Base-by-base conservation (phyloP, 2,888 invertebrate species). In the Entomobrya multifasciata region DNA sequence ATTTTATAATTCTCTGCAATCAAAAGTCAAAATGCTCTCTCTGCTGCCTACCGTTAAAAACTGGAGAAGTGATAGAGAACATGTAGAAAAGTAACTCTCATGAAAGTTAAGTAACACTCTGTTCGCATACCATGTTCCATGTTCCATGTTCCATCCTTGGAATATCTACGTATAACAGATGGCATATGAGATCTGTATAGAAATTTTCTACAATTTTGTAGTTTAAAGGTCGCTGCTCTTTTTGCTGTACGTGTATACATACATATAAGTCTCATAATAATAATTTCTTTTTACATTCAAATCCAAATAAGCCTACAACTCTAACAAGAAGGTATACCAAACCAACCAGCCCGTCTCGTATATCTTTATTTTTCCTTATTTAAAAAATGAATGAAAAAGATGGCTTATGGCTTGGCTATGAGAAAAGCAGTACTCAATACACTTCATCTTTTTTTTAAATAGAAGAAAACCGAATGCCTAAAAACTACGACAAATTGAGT, bases 401-500 rank as follows among this genome's bases (percentile, higher is more conserved):
- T 36, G 41, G 11, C 13, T 49, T n/a, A 5, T 49, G 13, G 49
- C 13, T 13, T 49, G 13, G 49, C 49, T 49, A 15, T 49, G 13
- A 49, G 13, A 49, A 49, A 49, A 49, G 49, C 3, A n/a, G n/a
- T n/a, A n/a, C n/a, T n/a, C n/a, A n/a, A n/a, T n/a, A 89, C 87
- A 89, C 87, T 89, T 83, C 8, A 22, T 5, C 20, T 10, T 11
- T 8, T 55, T 10, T 55, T 10, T 36, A 57, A 25, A n/a, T n/a
- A 25, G 27, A 62, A 62, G 36, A 17, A 88, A 87, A 90, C 90
- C 89, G 87, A 62, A 62, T 27, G 62, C 62, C 36, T 36, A 36
- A 62, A 62, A 62, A 36, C 36, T 36, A 30, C n/a, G 67, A 67
- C 89, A 90, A 90, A 90, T 90, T 90, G 90, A 88, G 90, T 87